Evolutionary conservation across 2,113 vertebrate species (phyloP), one percentile per base, ranked within the genome.

Genomic region (Clarias macrocephalus): DNA sequence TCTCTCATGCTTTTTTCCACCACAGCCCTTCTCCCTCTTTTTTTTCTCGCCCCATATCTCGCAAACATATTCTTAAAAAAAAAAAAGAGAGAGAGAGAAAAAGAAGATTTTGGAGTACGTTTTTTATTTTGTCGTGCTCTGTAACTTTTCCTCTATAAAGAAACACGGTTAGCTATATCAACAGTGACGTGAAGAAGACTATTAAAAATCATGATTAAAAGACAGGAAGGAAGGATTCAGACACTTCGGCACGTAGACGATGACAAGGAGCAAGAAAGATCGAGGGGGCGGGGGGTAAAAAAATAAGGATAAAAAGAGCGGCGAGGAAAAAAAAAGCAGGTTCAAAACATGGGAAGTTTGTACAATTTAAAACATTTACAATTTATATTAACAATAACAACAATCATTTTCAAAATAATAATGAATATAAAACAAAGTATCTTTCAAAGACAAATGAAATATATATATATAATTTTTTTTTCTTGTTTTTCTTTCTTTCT

Each of bases 111-210:
- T 91, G 85, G 86, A 92, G 85, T 87, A 66, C 60, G 87, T 93
- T 90, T 95, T 48, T 95, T 92, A 93, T 95, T 95, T 95, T 94
- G 91, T 95, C 95, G 95, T 96, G 95, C 95, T 96, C 94, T 94
- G 93, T 75, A 93, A 93, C 94, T 93, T 95, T 95, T 94, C 92
- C 92, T 93, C 94, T 95, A 95, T 94, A 96, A 96, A 96, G 95
- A 95, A 95, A 95, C 94, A 92, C 91, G 94, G 94, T 95, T 95
- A 95, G 94, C 95, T 95, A 95, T 95, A 95, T 95, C 94, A 95
- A 95, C 94, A 95, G 92, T 94, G 93, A 94, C 94, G 92, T 91
- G 90, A 93, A 93, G 92, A 95, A 93, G 92, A 95, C 93, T 93
- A 92, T 90, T 93, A 95, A 95, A 92, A 93, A 94, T 94, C 92